Percentiles rank a stretch among this genome's conserved stretches.
phyloP scores from a whole-genome alignment of 1,140 invertebrate genomes.

The Drosophila kanapiae region DNA sequence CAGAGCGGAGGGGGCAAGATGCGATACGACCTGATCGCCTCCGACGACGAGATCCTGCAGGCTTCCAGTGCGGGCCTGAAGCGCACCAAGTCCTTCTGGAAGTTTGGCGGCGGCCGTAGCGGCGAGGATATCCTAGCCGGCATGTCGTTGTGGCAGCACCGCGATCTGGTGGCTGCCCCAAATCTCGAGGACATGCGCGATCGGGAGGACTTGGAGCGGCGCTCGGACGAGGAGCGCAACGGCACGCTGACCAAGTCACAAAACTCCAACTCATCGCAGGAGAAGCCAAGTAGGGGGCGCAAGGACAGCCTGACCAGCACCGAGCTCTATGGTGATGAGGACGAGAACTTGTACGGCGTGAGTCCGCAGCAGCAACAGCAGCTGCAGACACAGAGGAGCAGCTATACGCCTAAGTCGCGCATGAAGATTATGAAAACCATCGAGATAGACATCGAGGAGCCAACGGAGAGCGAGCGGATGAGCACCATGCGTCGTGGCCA shows the following conservation, averaged over 20 bases:
- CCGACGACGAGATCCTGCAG: conserved; percentile 81
- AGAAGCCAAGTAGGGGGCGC: conserved; percentile 62
- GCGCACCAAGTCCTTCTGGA: conserved; percentile 94
- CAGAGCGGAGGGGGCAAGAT: conserved; percentile 70
- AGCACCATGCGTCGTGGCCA: conserved; percentile 73
- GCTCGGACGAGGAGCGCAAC: conserved; percentile 83
- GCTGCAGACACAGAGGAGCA: conserved; percentile 51
- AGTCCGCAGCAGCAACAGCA: conserved; percentile 61
- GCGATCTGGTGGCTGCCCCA: conserved; percentile 89
- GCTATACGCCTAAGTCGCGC: conserved; percentile 80
- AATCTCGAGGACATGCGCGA: conserved; percentile 85
- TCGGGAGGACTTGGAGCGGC: conserved; percentile 81
- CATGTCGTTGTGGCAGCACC: conserved; percentile 93
- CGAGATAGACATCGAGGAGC: conserved; percentile 83
- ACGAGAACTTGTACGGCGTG: conserved; percentile 80
- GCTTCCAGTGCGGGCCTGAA: conserved; percentile 87
- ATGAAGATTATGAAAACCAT: conserved; percentile 85
- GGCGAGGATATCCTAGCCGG: conserved; percentile 91
- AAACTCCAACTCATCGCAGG: conserved; percentile 74
- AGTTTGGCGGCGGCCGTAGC: conserved; percentile 88
- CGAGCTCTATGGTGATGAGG: conserved; percentile 75
- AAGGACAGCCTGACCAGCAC: conserved; percentile 82
- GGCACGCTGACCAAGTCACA: conserved; percentile 77
- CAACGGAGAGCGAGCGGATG: conserved; percentile 68
- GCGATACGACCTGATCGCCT: conserved; percentile 86